phyloP scores from a whole-genome alignment of 1,140 invertebrate genomes.

The Ceratitis capitata region DNA sequence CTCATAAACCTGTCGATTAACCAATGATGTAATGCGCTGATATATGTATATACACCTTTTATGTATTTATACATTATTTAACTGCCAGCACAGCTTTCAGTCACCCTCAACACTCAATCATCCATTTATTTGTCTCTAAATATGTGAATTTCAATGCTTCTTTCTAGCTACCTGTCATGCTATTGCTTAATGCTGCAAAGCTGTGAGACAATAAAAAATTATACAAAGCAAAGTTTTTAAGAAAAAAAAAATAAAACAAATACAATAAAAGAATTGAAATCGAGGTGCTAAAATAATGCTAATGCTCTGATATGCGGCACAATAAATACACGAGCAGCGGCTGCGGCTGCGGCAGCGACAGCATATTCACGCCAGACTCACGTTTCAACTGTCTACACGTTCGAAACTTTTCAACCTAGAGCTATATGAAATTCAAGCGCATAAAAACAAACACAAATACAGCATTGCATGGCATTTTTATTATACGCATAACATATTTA shows the following conservation, averaged over 20 bases:
- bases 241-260: too few species aligned
- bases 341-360: neutral
- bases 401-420: neutral
- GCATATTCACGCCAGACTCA: neutral
- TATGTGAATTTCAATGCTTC: neutral
- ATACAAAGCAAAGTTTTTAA: too few species aligned
- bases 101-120: neutral
- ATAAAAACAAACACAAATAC: neutral
- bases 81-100: too few species aligned
- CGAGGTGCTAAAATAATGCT: constrained; percentile 29
- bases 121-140: neutral
- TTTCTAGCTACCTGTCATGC: neutral
- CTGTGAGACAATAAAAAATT: too few species aligned
- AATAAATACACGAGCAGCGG: neutral
- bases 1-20: neutral
- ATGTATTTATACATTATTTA: too few species aligned
- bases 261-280: constrained; percentile 2
- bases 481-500: too few species aligned
- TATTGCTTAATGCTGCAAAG: neutral
- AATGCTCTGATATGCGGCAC: neutral
- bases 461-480: neutral
- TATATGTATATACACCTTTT: too few species aligned
- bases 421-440: too few species aligned
- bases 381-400: constrained; percentile 25
- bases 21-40: neutral